phyloP scores from a whole-genome alignment of 2,888 invertebrate species.

The Drosophila cracens region DNA sequence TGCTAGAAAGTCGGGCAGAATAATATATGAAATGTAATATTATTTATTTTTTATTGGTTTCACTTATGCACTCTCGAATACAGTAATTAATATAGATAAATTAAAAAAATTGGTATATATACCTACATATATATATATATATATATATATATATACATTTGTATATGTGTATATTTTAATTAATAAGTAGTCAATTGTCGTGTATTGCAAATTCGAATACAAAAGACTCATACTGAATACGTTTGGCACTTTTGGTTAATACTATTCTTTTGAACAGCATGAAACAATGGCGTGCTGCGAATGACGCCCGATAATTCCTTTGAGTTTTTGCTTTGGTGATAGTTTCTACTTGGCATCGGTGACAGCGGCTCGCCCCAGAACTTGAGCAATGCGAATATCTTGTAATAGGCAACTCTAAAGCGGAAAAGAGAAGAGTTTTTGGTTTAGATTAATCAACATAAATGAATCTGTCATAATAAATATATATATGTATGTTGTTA shows the following conservation, averaged over 20 bases:
- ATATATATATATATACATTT: neutral
- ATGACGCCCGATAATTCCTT: conserved; percentile 82
- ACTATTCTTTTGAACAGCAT: conserved; percentile 81
- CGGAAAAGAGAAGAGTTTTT: neutral
- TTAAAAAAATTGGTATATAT: conserved; percentile 40
- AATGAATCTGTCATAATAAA: neutral
- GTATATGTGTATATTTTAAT: conserved; percentile 15
- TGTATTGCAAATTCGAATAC: conserved; percentile 63
- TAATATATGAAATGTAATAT: conserved; percentile 18
- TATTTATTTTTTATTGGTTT: conserved; percentile 35
- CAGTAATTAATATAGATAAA: conserved; percentile 47
- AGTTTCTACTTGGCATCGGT: conserved; percentile 84
- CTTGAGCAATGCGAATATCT: conserved; percentile 83
- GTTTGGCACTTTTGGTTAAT: conserved; percentile 83
- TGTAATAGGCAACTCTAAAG: conserved; percentile 83
- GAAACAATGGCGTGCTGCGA: conserved; percentile 83
- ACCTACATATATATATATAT: neutral
- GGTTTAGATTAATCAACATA: neutral
- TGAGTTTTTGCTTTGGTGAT: conserved; percentile 83
- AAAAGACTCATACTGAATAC: conserved; percentile 81
- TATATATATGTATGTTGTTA: too few species aligned
- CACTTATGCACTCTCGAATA: conserved; percentile 37
- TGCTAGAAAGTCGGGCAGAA: neutral
- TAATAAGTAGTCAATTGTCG: conserved; percentile 59
- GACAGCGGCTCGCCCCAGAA: conserved; percentile 85